Conservation (phyloP, 1,140 invertebrate genomes). For the Drosophila pseudoananassae region DNA sequence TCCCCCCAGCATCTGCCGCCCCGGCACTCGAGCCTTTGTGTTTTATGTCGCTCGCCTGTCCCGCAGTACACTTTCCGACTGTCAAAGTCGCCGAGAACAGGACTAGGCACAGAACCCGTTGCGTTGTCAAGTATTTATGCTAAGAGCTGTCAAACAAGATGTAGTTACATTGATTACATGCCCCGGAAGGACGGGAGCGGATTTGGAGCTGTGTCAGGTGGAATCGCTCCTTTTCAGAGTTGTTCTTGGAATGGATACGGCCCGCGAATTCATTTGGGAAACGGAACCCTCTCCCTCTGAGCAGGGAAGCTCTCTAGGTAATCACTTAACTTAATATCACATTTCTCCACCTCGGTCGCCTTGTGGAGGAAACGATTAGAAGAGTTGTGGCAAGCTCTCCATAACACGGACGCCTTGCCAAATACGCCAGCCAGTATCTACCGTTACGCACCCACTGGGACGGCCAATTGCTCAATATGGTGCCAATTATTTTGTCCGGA, state of each 20-base stretch:
- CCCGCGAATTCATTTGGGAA: slow-evolving; percentile 48
- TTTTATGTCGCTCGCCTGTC: slow-evolving; percentile 69
- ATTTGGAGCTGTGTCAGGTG: slow-evolving; percentile 15
- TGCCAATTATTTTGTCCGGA: slow-evolving; percentile 68
- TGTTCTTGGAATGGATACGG: slow-evolving; percentile 36
- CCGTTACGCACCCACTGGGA: slow-evolving; percentile 50
- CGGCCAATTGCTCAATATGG: slow-evolving; percentile 57
- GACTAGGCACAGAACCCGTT: slow-evolving; percentile 26
- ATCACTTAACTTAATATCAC: slow-evolving; percentile 27
- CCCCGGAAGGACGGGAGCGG: slow-evolving; percentile 23
- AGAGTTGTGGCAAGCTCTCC: background rate
- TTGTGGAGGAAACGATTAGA: background rate
- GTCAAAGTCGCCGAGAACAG: slow-evolving; percentile 41
- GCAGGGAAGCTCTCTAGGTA: slow-evolving; percentile 1
- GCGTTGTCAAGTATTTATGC: slow-evolving; percentile 77
- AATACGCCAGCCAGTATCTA: slow-evolving; percentile 27
- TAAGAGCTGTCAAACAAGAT: slow-evolving; percentile 83
- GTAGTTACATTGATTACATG: slow-evolving; percentile 79
- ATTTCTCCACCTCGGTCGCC: background rate
- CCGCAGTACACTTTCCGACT: slow-evolving; percentile 64
- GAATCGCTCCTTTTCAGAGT: slow-evolving; percentile 41
- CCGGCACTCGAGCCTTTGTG: slow-evolving; percentile 32
- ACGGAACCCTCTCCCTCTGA: slow-evolving; percentile 10
- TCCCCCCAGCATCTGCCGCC: too few relatives aligned
- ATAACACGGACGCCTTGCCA: slow-evolving; percentile 43